Base-by-base conservation (phyloP, 1,140 invertebrate genomes). In the Teleopsis dalmanni region DNA sequence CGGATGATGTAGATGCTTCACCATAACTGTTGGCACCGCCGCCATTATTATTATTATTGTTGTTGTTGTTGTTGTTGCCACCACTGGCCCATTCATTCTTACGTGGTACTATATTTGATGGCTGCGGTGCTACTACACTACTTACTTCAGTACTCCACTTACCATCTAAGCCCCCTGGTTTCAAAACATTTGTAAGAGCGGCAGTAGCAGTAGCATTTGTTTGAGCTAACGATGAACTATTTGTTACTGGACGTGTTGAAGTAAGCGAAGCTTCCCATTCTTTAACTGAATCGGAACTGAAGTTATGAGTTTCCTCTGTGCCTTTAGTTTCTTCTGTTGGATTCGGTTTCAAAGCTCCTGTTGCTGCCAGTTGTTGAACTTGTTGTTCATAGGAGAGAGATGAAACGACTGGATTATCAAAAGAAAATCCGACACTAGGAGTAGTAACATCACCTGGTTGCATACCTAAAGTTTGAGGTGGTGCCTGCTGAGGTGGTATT, bases 81-180 rank as follows among this genome's bases (percentile, higher is more conserved):
- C 23, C 33, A 21, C 14, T 45, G 34, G 59, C 51, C 64, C 64
- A 67, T 22, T 67, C 65, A 37, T 65, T 63, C 36, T 66, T 65
- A 31, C 47, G 51, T n/a, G 3, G 57, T 59, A 52, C 63, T 69
- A 65, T 65, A 69, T 43, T 69, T 67, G 31, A 57, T 69, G 11
- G 54, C n/a, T n/a, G 41, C 29, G 23, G 38, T 35, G 34, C 36
- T 37, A 31, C n/a, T 13, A 26, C 25, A 26, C 9, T 34, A 22
- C 19, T 14, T 16, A 31, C 16, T 23, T 27, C 48, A 43, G n/a
- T 29, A 23, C 43, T 14, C 27, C 7, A 11, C 23, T 37, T 37
- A 18, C 18, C 35, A 4, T 29, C 41, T 13, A 13, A 11, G 36
- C 33, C 23, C 5, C 21, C 9, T 3, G 45, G 22, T 36, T 65